Base-by-base conservation (phyloP, 2,888 invertebrate species). In the Xiphydria camelus region DNA sequence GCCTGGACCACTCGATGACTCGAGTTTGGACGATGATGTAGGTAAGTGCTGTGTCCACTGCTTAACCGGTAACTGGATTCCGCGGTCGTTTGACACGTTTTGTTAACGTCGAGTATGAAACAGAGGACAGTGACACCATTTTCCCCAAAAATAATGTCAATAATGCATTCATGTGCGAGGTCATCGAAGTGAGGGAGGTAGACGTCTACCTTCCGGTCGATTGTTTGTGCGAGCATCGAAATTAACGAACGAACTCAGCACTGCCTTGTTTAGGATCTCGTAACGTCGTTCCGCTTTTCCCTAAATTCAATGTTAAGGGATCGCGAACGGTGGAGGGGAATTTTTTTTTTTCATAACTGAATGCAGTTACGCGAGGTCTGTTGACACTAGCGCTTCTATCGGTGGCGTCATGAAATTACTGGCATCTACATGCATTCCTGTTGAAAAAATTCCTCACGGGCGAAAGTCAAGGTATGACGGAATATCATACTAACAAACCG, bases 371-470 rank as follows among this genome's bases (percentile, higher is more conserved):
- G 19, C 15, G 12, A 21, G 49, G 48, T 54, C 49, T 53, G 57
- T 57, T 58, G 62, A 64, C 64, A 61, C 51, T 39, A 61, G 55
- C 59, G 61, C 62, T 62, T 61, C 62, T 60, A 59, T 53, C 59
- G 60, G 58, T 57, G 57, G 60, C 62, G 61, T 64, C 61, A 56
- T 42, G 51, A 53, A 56, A 58, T 61, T 65, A 55, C 62, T 39
- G 53, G 41, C 47, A 50, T 39, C 57, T 39, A 51, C 68, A 74
- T 74, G 74, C 73, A 72, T 71, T 68, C 74, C 74, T 74, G 73
- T 70, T 73, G 72, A 73, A 73, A 74, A 74, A 74, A 73, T 74
- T 74, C 74, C 73, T 74, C 73, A 70, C 70, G 72, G 71, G 69
- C 73, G 72, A 73, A 70, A 71, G 72, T 73, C 72, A 69, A 68